Percentiles rank a stretch among this genome's conserved stretches.
phyloP scores from a whole-genome alignment of 1,140 invertebrate genomes.

The Aricia agestis region DNA sequence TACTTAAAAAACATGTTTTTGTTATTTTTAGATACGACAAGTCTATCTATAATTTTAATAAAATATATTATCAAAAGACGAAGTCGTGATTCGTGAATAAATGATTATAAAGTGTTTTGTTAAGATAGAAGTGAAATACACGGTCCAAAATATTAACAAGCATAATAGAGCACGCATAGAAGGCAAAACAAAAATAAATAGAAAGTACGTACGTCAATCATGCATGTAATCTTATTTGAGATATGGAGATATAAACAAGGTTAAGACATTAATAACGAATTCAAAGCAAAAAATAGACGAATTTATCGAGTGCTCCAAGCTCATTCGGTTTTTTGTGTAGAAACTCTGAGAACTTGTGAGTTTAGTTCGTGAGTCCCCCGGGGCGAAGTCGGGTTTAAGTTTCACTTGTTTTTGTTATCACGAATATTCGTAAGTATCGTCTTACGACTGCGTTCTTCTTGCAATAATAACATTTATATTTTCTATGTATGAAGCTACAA shows the following conservation, averaged over 20 bases:
- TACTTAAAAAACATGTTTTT: neutral
- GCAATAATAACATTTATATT: neutral
- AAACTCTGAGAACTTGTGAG: neutral
- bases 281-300: neutral
- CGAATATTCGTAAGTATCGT: neutral
- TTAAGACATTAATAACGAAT: neutral
- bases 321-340: neutral
- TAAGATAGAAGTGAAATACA: too few relatives aligned
- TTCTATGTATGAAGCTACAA: neutral
- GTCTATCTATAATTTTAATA: too few relatives aligned
- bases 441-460: neutral
- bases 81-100: neutral
- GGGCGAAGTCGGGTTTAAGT: conserved; percentile 30
- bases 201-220: neutral
- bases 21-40: neutral
- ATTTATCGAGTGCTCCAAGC: neutral
- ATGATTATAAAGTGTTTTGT: neutral
- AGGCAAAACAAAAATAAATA: neutral
- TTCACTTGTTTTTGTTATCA: conserved; percentile 17
- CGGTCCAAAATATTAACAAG: too few relatives aligned
- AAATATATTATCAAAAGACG: neutral
- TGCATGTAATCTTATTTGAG: neutral
- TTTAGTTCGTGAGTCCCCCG: conserved; percentile 40
- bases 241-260: neutral
- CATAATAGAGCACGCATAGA: too few relatives aligned